Base-by-base conservation (phyloP, 1,140 invertebrate species). In the Drosophila nikananu region DNA sequence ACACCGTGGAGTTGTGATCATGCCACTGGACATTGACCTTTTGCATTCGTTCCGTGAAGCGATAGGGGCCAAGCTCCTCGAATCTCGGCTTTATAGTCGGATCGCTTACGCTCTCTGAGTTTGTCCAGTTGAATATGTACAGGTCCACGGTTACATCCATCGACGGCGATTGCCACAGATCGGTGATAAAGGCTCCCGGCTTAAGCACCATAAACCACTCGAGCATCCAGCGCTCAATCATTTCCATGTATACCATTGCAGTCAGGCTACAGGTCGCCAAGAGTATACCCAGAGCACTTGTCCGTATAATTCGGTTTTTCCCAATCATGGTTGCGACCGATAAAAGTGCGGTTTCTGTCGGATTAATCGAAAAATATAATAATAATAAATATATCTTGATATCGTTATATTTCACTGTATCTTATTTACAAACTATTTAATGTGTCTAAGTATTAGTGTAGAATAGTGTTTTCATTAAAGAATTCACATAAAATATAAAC, bases 121-220 rank as follows among this genome's bases (percentile, higher is more conserved):
- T 97, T 2, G 96, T 97, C 96, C 96, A 97, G 91, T 97, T 97
- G 81, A 96, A 97, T 25, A 97, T 93, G 89, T 96, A 96, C 48
- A 97, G 93, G 76, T 96, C 95, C 23, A 97, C 94, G 78, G 94
- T 95, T 84, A 97, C 95, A 0, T 96, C 96, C 48, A 97, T 94
- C 1, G 96, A 95, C 1, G 96, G 96, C 66, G 95, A 94, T 80
- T 95, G 93, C 97, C 97, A 98, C 25, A 96, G 92, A 9, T 93
- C 72, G 83, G 93, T 96, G 48, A 95, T 95, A 51, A 93, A 93
- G 0, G 96, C 95, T 9, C 92, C 92, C 37, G 94, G 94, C 7
- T 32, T 51, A 0, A 90, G 63, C 8, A 81, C 82, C 82, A 91
- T 91, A 2, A 86, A 48, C 76, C 79, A 77, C 39, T 90, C 51